A percentile compares a stretch with the other conserved stretches of the same genome.
Evolutionary conservation across 1,140 invertebrate species (phyloP).

Genomic region (Hestina assimilis): DNA sequence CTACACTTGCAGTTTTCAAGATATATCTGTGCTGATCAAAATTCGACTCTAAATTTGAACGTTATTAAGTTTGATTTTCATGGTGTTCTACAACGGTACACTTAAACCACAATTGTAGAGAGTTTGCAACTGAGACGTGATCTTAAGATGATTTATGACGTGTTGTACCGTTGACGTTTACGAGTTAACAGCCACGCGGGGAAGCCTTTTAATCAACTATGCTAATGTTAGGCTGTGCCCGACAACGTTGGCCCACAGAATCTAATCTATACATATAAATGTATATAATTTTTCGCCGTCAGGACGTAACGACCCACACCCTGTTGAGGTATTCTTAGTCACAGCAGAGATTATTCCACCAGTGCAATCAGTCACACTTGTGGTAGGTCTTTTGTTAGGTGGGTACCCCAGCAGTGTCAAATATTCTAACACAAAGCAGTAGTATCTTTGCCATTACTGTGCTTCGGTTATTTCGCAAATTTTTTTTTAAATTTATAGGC

Average conservation of each 20-base stretch:
- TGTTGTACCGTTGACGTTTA: slow-evolving; percentile 71
- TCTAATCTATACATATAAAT: too few relatives aligned
- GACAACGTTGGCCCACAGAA: slow-evolving; percentile 44
- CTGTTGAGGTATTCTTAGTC: too few relatives aligned
- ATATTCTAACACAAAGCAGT: too few relatives aligned
- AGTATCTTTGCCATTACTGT: too few relatives aligned
- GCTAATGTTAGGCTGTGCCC: slow-evolving; percentile 70
- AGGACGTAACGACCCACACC: too few relatives aligned
- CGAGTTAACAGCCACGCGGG: slow-evolving; percentile 65
- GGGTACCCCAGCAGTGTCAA: too few relatives aligned
- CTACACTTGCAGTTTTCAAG: slow-evolving; percentile 57
- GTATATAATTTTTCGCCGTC: too few relatives aligned
- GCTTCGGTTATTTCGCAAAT: too few relatives aligned
- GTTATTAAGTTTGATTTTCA: slow-evolving; percentile 28
- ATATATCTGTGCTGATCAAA: slow-evolving; percentile 2
- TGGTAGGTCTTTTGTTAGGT: too few relatives aligned
- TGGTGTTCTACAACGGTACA: slow-evolving; percentile 30
- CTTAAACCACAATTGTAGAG: slow-evolving; percentile 27
- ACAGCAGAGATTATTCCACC: too few relatives aligned
- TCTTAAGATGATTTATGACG: slow-evolving; percentile 77
- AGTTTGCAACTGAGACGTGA: slow-evolving; percentile 57
- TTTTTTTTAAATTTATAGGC: too few relatives aligned
- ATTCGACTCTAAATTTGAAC: slow-evolving; percentile 25
- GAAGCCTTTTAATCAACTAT: slow-evolving; percentile 76
- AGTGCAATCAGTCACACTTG: too few relatives aligned